Evolutionary conservation across 2,888 invertebrate species (phyloP).

Genomic region (Cetonia aurata): DNA sequence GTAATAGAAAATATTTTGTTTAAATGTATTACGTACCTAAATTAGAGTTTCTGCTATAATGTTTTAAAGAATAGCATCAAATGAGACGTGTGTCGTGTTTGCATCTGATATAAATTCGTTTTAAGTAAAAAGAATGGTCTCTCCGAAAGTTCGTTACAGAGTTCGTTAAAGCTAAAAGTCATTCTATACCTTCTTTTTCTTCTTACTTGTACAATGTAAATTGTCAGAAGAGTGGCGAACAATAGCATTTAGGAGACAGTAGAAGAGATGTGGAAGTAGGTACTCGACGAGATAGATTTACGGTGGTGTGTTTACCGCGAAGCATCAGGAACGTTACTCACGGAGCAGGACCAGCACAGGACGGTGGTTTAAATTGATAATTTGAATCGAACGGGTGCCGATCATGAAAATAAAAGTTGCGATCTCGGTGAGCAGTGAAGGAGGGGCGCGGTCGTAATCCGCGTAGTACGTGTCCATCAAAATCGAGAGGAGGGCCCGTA

Average conservation of each 20-base stretch:
- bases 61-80: no score
- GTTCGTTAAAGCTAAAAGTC: slow-evolving; percentile 4
- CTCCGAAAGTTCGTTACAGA: no score
- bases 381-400: slow-evolving; percentile 51
- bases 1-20: no score
- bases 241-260: slow-evolving; percentile 33
- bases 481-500: slow-evolving; percentile 67
- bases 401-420: slow-evolving; percentile 61
- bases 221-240: slow-evolving; percentile 36
- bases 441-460: slow-evolving; percentile 66
- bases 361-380: slow-evolving; percentile 41
- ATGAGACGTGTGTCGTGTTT: no score
- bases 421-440: slow-evolving; percentile 60
- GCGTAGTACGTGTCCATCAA: slow-evolving; percentile 65
- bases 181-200: not conserved
- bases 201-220: slow-evolving; percentile 18
- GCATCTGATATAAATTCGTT: no score
- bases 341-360: slow-evolving; percentile 34
- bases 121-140: no score
- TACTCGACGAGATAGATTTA: slow-evolving; percentile 34
- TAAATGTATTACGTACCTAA: no score
- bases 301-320: slow-evolving; percentile 39
- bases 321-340: slow-evolving; percentile 18
- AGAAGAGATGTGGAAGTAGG: slow-evolving; percentile 33
- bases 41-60: no score